A percentile compares a stretch with the other conserved stretches of the same genome.
Conservation (phyloP, 2,888 invertebrate species). For the Andrena chrysosceles region DNA sequence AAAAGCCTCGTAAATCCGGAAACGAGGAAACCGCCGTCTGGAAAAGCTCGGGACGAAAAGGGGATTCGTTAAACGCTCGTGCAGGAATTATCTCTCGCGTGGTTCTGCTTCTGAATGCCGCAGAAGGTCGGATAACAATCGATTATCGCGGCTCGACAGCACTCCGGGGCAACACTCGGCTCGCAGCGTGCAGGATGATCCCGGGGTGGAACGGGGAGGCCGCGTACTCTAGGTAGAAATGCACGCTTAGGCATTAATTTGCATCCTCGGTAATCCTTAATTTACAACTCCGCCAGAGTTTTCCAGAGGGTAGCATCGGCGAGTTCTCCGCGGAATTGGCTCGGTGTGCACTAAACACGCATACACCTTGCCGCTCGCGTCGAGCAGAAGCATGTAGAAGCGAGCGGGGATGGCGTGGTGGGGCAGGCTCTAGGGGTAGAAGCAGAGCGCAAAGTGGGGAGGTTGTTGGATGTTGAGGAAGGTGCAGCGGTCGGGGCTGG, state of each 20-base stretch:
- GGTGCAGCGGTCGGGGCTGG: constrained; percentile 51
- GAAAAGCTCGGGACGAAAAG: constrained; percentile 23
- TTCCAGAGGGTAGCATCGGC: constrained; percentile 67
- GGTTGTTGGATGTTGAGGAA: constrained; percentile 48
- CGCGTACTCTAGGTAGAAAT: constrained; percentile 24
- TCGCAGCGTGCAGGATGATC: constrained; percentile 61
- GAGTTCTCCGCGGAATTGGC: constrained; percentile 69
- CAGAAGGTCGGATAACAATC: constrained; percentile 66
- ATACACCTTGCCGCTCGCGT: constrained; percentile 21
- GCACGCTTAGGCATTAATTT: constrained; percentile 68
- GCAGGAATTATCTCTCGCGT: constrained; percentile 51
- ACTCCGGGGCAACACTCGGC: constrained; percentile 50
- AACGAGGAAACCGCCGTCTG: constrained; percentile 12
- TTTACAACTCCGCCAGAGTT: constrained; percentile 70
- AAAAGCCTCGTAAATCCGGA: constrained; percentile 44
- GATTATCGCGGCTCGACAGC: constrained; percentile 64
- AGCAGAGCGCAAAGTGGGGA: constrained; percentile 34
- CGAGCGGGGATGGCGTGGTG: constrained; percentile 12
- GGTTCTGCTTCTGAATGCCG: constrained; percentile 51
- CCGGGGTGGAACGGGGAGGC: constrained; percentile 8
- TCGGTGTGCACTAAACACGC: constrained; percentile 72
- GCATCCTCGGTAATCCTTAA: constrained; percentile 73
- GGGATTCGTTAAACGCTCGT: constrained; percentile 58
- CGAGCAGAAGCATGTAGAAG: constrained; percentile 63
- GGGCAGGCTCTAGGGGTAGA: constrained; percentile 32